These are phyloP conservation scores for Eumaeus atala DNA, from an alignment of 1,140 invertebrate genomes.

Conservation along the genomic window DNA sequence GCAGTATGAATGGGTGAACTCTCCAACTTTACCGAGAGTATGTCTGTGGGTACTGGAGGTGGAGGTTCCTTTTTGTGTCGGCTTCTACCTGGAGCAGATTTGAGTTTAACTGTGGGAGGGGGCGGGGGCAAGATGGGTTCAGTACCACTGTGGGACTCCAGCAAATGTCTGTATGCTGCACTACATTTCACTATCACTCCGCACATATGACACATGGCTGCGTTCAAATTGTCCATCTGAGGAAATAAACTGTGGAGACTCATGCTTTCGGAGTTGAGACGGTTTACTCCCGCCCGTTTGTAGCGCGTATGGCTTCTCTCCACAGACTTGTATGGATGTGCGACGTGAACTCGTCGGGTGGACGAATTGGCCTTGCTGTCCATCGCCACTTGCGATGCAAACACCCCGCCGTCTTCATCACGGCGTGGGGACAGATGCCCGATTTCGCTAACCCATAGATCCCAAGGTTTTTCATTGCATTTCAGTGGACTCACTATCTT, in stretches of 20 bases:
- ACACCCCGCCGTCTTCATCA: constrained; percentile 48
- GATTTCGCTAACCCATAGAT: constrained; percentile 68
- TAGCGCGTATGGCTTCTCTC: constrained; percentile 33
- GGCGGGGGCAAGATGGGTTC: constrained; percentile 56
- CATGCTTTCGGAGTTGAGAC: constrained; percentile 63
- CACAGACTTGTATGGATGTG: constrained; percentile 44
- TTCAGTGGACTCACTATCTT: constrained; percentile 63
- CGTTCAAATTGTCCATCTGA: constrained; percentile 77
- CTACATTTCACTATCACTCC: constrained; percentile 78
- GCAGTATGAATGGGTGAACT: constrained; percentile 52
- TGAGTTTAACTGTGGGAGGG: constrained; percentile 53
- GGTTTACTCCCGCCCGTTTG: constrained; percentile 55
- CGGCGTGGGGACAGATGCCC: constrained; percentile 58
- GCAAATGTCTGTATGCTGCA: constrained; percentile 76
- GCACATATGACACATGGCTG: constrained; percentile 79
- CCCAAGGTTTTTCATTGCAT: constrained; percentile 72
- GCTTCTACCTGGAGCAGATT: constrained; percentile 40
- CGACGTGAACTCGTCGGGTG: constrained; percentile 36
- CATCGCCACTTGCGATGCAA: constrained; percentile 41
- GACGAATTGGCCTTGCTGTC: constrained; percentile 40
- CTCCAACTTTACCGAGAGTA: constrained; percentile 50
- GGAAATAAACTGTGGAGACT: constrained; percentile 78
- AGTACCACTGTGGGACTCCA: constrained; percentile 47
- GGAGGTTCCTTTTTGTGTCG: constrained; percentile 62
- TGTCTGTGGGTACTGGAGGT: constrained; percentile 43